These are phyloP conservation scores for Petrophora chlorosata DNA, from an alignment of 2,888 invertebrate species.

Conservation along the genomic window DNA sequence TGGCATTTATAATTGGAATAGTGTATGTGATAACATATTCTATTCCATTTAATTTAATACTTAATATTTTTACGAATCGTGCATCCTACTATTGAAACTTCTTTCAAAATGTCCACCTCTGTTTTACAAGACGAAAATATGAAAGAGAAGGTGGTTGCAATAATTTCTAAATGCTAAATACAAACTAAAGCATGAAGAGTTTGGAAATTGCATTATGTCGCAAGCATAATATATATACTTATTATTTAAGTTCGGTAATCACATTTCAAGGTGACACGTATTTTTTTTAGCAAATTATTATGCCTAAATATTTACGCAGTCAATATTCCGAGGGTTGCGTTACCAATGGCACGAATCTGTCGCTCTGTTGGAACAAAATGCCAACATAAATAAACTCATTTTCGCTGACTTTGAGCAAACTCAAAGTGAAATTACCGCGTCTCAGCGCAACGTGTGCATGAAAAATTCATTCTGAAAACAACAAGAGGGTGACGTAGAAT, in stretches of 20 bases:
- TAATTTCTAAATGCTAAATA: too few relatives aligned
- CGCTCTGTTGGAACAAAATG: slow-evolving; percentile 56
- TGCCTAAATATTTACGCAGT: slow-evolving; percentile 58
- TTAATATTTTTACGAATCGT: too few relatives aligned
- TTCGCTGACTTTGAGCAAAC: slow-evolving; percentile 66
- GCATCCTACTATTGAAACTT: too few relatives aligned
- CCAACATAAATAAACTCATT: slow-evolving; percentile 74
- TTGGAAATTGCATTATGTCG: too few relatives aligned
- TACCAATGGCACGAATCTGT: slow-evolving; percentile 53
- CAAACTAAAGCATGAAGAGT: too few relatives aligned
- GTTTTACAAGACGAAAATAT: too few relatives aligned
- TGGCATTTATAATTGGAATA: too few relatives aligned
- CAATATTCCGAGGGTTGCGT: slow-evolving; percentile 52
- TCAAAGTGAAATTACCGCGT: slow-evolving; percentile 81
- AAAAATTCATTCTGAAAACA: slow-evolving; percentile 80
- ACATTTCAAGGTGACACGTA: slow-evolving; percentile 37
- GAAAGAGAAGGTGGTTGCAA: too few relatives aligned
- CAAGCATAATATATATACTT: slow-evolving; percentile 10
- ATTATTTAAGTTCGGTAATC: too few relatives aligned
- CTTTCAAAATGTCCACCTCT: too few relatives aligned
- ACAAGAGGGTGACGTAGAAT: slow-evolving; percentile 77
- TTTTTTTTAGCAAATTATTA: slow-evolving; percentile 56
- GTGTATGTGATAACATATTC: too few relatives aligned
- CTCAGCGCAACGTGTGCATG: slow-evolving; percentile 75
- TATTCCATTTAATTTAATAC: too few relatives aligned